Percentiles rank a stretch among this genome's conserved stretches.
Conservation (phyloP, 2,888 invertebrate species). For the Cremastinae sp. region DNA sequence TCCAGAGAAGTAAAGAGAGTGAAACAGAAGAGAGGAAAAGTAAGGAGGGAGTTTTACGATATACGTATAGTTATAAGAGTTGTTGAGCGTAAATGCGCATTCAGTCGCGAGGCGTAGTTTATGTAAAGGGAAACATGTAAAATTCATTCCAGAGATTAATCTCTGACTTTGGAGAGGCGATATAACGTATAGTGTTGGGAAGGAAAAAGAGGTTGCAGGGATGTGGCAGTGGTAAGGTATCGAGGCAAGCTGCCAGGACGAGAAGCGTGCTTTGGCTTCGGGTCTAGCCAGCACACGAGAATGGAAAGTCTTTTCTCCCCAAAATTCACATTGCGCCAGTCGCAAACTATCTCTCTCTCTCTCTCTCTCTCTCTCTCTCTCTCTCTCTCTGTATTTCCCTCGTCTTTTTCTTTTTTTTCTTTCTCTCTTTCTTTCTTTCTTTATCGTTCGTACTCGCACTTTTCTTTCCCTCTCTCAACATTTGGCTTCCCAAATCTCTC, state of each 20-base stretch:
- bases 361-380: conserved; percentile 31
- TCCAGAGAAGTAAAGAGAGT: neutral
- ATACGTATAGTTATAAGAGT: too few species aligned
- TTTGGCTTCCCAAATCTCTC: conserved; percentile 48
- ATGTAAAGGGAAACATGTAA: conserved; percentile 59
- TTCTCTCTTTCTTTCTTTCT: neutral
- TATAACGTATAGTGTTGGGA: conserved; percentile 48
- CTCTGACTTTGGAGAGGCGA: conserved; percentile 63
- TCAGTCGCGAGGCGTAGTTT: conserved; percentile 44
- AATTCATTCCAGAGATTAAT: conserved; percentile 68
- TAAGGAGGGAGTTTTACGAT: conserved; percentile 45
- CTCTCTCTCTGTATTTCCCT: neutral
- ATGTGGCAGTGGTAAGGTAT: conserved; percentile 53
- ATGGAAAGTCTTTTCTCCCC: conserved; percentile 57
- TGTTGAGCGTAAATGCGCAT: conserved; percentile 44
- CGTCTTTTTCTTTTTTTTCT: too few species aligned
- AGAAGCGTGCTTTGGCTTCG: conserved; percentile 46
- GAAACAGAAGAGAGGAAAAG: conserved; percentile 39
- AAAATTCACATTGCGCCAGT: conserved; percentile 64
- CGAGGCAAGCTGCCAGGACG: conserved; percentile 57
- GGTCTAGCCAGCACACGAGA: conserved; percentile 34
- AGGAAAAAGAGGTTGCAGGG: conserved; percentile 48
- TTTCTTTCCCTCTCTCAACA: conserved; percentile 20
- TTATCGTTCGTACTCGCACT: too few species aligned
- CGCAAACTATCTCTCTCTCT: conserved; percentile 36